Base-by-base conservation (phyloP, 2,113 vertebrate species). In the Chloebia gouldiae region DNA sequence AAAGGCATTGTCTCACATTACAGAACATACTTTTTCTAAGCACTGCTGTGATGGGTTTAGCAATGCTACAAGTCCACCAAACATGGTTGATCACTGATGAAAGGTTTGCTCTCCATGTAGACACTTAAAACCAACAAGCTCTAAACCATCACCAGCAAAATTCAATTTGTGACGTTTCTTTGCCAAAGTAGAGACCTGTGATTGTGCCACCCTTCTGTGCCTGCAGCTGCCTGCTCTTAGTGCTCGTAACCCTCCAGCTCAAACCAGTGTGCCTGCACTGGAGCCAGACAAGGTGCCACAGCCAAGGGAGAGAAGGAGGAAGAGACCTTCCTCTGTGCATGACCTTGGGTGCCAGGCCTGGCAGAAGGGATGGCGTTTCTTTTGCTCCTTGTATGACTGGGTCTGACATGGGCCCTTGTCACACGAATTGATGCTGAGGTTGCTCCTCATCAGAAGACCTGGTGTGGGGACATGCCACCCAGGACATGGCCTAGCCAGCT, bases 241-340 rank as follows among this genome's bases (percentile, higher is more conserved):
- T 45, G 45, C 60, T 57, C 1, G 0, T 37, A 73, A 49, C n/a
- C n/a, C 65, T 31, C 35, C 0, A 1, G 19, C 57, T 84, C 81
- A 57, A 72, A 84, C 13, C 81, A 23, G 16, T 15, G 25, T 75
- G 31, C 27, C 63, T 35, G 28, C 0, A 0, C 50, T 31, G 73
- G 28, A 65, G 27, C 30, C 42, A 44, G 40, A 31, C 0, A 1
- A 83, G 30, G n/a, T 14, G 35, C 31, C 1, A 10, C 25, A 57
- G 45, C 37, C 1, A 1, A 40, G 57, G 23, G 7, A 51, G 44
- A 88, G 49, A 25, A 59, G 22, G 28, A 89, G 33, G 70, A 78
- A 61, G 31, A 72, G 31, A 63, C 30, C 25, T 63, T 77, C 45
- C 40, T 61, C 42, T 91, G 27, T 40, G 37, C n/a, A 51, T 78